These are phyloP conservation scores for Strix occidentalis DNA, from an alignment of 2,797 vertebrate species.

Conservation along the genomic window DNA sequence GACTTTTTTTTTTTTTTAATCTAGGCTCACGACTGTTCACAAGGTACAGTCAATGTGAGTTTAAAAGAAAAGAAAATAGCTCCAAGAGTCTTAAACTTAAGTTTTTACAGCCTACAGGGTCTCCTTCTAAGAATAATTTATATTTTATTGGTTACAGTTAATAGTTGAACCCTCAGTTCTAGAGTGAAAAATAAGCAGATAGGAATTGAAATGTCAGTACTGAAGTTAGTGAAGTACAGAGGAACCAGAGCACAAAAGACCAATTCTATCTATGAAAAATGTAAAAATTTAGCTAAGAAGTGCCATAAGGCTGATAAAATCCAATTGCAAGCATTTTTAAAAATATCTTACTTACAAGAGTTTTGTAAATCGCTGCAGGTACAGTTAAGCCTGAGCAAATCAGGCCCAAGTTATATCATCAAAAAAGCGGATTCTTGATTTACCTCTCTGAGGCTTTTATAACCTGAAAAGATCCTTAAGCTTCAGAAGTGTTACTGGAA, in stretches of 20 bases:
- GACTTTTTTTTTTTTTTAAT: not conserved
- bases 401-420: not conserved
- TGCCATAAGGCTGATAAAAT: not conserved
- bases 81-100: not conserved
- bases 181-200: not conserved
- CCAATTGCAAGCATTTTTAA: not conserved
- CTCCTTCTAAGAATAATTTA: not conserved
- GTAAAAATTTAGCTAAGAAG: not conserved
- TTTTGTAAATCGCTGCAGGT: not conserved
- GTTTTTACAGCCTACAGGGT: not conserved
- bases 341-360: not conserved
- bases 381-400: not conserved
- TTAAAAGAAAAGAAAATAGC: fast-evolving
- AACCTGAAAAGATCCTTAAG: not conserved
- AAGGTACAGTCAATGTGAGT: not conserved
- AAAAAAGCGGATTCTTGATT: not conserved
- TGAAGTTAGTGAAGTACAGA: not conserved
- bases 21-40: not conserved
- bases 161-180: not conserved
- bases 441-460: not conserved
- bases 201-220: not conserved
- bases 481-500: not conserved
- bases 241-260: not conserved
- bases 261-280: not conserved
- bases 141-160: not conserved